phyloP scores from a whole-genome alignment of 2,113 vertebrate genomes.

The Phalacrocorax brasilianus region DNA sequence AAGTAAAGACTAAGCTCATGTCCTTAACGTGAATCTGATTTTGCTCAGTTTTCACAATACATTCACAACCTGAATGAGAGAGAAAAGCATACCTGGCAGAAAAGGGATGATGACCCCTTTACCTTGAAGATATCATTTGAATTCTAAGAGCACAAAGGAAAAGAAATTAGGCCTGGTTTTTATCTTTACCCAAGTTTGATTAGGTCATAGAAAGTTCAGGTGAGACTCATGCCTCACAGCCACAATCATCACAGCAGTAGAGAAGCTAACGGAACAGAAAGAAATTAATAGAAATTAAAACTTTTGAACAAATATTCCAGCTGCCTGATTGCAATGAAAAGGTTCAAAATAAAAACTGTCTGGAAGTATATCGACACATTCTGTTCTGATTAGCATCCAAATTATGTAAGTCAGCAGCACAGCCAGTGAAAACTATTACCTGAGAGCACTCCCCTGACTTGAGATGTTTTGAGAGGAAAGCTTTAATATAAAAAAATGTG shows the following conservation, averaged over 20 bases:
- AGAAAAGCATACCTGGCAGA: slow-evolving; percentile 6
- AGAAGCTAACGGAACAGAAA: slow-evolving; percentile 43
- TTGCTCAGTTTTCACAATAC: slow-evolving; percentile 10
- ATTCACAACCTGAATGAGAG: not conserved
- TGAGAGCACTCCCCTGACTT: not conserved
- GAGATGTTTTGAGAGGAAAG: not conserved
- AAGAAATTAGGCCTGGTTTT: slow-evolving; percentile 45
- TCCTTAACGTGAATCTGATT: not conserved
- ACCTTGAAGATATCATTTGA: slow-evolving; percentile 42
- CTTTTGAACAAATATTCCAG: slow-evolving; percentile 53
- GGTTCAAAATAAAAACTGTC: slow-evolving; percentile 16
- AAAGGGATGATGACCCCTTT: slow-evolving; percentile 1
- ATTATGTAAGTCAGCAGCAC: slow-evolving; percentile 39
- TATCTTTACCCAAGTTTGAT: slow-evolving; percentile 61
- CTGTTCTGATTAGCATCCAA: slow-evolving; percentile 57
- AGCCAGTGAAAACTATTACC: not conserved
- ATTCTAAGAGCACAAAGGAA: slow-evolving; percentile 47
- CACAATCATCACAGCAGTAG: slow-evolving; percentile 51
- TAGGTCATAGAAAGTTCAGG: slow-evolving; percentile 54
- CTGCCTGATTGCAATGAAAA: slow-evolving; percentile 52
- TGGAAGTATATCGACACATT: not conserved
- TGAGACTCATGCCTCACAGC: slow-evolving; percentile 37
- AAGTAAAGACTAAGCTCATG: not conserved
- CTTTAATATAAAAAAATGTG: not conserved
- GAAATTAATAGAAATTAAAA: slow-evolving; percentile 60